Base-by-base conservation (phyloP, 1,140 invertebrate genomes). In the Drosophila arawakana region DNA sequence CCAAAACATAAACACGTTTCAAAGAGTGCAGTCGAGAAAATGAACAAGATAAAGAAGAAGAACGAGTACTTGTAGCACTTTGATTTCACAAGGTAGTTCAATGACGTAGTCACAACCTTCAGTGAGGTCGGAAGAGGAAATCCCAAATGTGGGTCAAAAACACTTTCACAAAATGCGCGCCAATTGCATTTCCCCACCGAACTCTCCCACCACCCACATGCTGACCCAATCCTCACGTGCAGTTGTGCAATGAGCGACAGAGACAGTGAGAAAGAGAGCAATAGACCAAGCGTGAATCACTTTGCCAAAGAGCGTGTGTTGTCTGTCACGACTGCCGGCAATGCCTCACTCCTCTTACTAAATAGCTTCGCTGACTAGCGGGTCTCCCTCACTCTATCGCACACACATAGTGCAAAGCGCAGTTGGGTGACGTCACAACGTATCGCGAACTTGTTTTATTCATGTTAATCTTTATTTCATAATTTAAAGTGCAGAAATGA, bases 271-370 rank as follows among this genome's bases (percentile, higher is more conserved):
- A 41, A 30, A 11, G 54, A 4, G 11, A 55, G 34, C 21, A 47
- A 46, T 9, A 35, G 52, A 15, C 13, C 6, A 44, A 15, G 59
- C 77, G 55, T 88, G 82, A 86, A 63, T 82, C 82, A 82, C 10
- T 67, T 67, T 18, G 39, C 21, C 39, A 60, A 37, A 15, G 34
- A n/a, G 15, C 43, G 44, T 82, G 82, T 86, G 82, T 61, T 58
- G 63, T 3, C 18, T 50, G 82, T 86, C 82, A 86, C 84, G 80
- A 76, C 73, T 80, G 80, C 82, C 80, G 72, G 35, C 69, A 46
- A 54, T 13, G 6, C 13, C 43, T 13, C 35, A 15, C 47, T 34
- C 58, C 10, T 46, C 35, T 37, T 21, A 37, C 67, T 44, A 30
- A 6, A 2, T 30, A 30, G 25, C 25, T 30, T 30, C 25, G 43